Percentiles rank a stretch among this genome's conserved stretches.
phyloP scores from a whole-genome alignment of 2,888 invertebrate species.

The Acronicta leporina region DNA sequence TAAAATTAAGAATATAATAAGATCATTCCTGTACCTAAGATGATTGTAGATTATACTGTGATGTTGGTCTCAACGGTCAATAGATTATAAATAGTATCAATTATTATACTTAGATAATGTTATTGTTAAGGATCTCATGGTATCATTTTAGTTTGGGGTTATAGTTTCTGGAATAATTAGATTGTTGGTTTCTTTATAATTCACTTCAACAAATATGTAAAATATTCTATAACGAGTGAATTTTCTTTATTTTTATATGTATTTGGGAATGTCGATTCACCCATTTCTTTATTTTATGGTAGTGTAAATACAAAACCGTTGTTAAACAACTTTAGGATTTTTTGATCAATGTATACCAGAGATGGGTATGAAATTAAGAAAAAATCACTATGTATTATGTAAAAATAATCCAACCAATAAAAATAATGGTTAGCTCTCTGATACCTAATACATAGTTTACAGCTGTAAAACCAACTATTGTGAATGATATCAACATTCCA shows the following conservation, averaged over 20 bases:
- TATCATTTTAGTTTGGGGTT: slow-evolving; percentile 81
- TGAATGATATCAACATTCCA: slow-evolving; percentile 86
- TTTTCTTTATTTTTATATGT: slow-evolving; percentile 51
- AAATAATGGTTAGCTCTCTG: slow-evolving; percentile 80
- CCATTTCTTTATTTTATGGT: slow-evolving; percentile 53
- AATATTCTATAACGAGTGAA: slow-evolving; percentile 48
- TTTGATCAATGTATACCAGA: slow-evolving; percentile 59
- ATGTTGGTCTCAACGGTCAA: slow-evolving; percentile 88
- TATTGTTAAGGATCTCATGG: slow-evolving; percentile 88
- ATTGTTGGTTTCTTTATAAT: slow-evolving; percentile 77
- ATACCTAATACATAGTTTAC: slow-evolving; percentile 60
- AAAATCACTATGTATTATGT: slow-evolving; percentile 44
- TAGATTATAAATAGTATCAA: slow-evolving; percentile 86
- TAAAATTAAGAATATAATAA: slow-evolving; percentile 73
- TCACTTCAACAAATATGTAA: slow-evolving; percentile 63
- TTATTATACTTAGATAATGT: slow-evolving; percentile 86
- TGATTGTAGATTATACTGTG: slow-evolving; percentile 87
- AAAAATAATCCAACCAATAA: slow-evolving; percentile 43
- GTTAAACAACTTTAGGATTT: slow-evolving; percentile 70
- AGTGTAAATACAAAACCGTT: slow-evolving; percentile 64
- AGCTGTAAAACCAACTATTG: slow-evolving; percentile 74
- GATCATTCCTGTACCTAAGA: slow-evolving; percentile 89
- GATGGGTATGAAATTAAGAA: slow-evolving; percentile 53
- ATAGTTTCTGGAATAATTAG: slow-evolving; percentile 82
- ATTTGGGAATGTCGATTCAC: slow-evolving; percentile 47